Base-by-base conservation (phyloP, 2,888 invertebrate species). In the Cyrtodaria siliqua region DNA sequence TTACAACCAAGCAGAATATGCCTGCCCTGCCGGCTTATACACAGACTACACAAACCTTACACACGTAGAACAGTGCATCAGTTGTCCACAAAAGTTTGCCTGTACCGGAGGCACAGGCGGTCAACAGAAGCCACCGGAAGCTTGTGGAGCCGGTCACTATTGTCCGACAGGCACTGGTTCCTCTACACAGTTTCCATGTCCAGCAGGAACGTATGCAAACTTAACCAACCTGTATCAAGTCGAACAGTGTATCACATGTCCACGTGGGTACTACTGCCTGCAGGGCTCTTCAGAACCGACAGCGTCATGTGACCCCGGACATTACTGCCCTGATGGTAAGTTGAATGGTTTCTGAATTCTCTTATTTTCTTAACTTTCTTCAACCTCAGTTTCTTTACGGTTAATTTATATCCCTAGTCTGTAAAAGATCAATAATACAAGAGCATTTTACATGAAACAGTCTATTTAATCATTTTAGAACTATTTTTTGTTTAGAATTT, bases 321-420 rank as follows among this genome's bases (percentile, higher is more conserved):
- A 92, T 63, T 92, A 86, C 79, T 92, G 92, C 79, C 91, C 91
- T 14, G 85, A 86, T 68, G 89, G 91, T 91, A 74, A 84, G 86
- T 50, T 29, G 14, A 44, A 2, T n/a, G n/a, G n/a, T n/a, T n/a
- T n/a, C n/a, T n/a, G n/a, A n/a, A n/a, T 38, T 38, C 40, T 38
- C 40, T 12, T 16, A 38, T 38, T 38, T 8, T 12, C 8, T 38
- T 38, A 38, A 12, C 40, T 8, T 38, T 38, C 9, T 38, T 38
- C 40, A 38, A 38, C 40, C 6, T 52, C 18, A 50, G 23, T 23
- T 50, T 23, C 18, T n/a, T n/a, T n/a, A n/a, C n/a, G n/a, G n/a
- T n/a, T n/a, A n/a, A n/a, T n/a, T n/a, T n/a, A n/a, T n/a, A n/a
- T n/a, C n/a, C n/a, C n/a, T n/a, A n/a, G n/a, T n/a, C n/a, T n/a